Evolutionary conservation across 2,113 vertebrate species (phyloP).

Genomic region (Glareola pratincola): DNA sequence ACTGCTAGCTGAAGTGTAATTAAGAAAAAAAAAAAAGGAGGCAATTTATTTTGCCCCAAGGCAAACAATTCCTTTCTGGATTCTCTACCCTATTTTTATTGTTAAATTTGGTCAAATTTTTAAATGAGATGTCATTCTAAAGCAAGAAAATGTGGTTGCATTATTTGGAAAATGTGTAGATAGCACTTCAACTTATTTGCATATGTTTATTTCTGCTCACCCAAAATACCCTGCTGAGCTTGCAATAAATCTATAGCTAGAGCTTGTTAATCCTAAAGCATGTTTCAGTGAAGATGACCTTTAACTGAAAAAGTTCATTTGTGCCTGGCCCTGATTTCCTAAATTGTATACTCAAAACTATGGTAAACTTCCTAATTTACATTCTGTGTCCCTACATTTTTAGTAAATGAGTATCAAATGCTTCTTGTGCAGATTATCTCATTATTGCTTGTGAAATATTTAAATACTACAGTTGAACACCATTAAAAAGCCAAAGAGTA

Average conservation of each 20-base stretch:
- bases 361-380: not conserved
- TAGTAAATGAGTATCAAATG: not conserved
- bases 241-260: not conserved
- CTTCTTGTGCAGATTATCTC: not conserved
- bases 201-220: not conserved
- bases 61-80: not conserved
- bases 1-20: not conserved
- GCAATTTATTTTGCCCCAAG: not conserved
- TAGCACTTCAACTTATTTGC: not conserved
- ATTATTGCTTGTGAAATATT: not conserved
- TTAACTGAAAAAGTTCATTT: not conserved
- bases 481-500: not conserved
- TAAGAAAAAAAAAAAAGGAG: not conserved
- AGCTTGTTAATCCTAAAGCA: not conserved
- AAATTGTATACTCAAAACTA: not conserved
- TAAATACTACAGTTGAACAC: not conserved
- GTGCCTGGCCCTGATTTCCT: not conserved
- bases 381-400: not conserved
- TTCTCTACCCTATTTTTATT: not conserved
- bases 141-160: not conserved
- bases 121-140: not conserved
- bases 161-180: not conserved
- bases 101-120: not conserved
- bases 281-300: not conserved
- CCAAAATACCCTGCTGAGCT: not conserved